Percentiles rank a stretch among this genome's conserved stretches.
These are phyloP conservation scores for Artibeus lituratus DNA, from an alignment of 2,797 vertebrate genomes.

Conservation along the genomic window DNA sequence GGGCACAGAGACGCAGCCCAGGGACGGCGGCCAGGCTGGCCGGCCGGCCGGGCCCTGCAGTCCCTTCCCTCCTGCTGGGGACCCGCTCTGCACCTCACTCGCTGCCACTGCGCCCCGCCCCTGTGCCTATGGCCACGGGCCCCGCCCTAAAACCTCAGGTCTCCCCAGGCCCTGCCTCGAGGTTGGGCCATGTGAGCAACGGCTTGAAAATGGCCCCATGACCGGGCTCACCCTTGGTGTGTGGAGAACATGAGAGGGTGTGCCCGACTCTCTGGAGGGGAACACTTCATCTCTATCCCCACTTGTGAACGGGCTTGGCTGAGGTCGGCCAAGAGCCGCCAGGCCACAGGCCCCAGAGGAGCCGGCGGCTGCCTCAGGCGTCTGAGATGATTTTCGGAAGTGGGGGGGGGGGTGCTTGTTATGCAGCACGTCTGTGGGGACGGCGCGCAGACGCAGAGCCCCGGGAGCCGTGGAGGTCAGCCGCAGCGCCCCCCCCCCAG, in stretches of 20 bases:
- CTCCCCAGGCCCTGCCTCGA: neutral
- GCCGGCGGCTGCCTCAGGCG: too few relatives aligned
- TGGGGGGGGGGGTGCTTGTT: neutral
- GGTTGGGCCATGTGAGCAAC: neutral
- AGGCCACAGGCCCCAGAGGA: neutral
- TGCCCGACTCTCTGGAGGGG: neutral
- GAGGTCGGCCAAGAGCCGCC: neutral
- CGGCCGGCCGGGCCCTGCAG: neutral
- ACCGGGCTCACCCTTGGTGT: neutral
- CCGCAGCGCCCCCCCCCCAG: accelerated
- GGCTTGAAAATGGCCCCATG: accelerated
- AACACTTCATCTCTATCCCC: neutral
- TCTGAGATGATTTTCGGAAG: accelerated
- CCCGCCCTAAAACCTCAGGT: neutral
- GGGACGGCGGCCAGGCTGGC: neutral
- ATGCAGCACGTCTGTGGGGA: neutral
- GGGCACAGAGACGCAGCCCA: neutral
- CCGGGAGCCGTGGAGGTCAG: neutral
- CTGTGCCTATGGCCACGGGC: neutral
- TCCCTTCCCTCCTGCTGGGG: neutral
- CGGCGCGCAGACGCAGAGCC: neutral
- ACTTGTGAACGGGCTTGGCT: accelerated
- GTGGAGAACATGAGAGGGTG: accelerated
- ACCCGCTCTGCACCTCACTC: neutral
- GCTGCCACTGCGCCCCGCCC: too few relatives aligned